Percentiles rank a stretch among this genome's conserved stretches.
These are phyloP conservation scores for Macrophya annulata DNA, from an alignment of 2,888 invertebrate species.

Conservation along the genomic window DNA sequence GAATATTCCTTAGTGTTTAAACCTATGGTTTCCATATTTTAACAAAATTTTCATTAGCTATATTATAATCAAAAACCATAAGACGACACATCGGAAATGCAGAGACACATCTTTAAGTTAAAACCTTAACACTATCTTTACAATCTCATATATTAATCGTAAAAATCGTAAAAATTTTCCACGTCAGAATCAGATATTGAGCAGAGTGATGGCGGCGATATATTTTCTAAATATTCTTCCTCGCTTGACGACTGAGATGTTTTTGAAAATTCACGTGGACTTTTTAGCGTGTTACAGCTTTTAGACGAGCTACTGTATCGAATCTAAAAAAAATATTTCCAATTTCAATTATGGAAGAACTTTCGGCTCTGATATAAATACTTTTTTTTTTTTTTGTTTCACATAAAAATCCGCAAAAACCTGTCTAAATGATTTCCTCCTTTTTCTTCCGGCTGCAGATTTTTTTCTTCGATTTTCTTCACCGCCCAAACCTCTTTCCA, in stretches of 20 bases:
- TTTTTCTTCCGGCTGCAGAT: background rate
- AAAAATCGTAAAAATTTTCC: slow-evolving; percentile 10
- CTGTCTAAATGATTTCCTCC: slow-evolving; percentile 24
- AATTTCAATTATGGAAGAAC: background rate
- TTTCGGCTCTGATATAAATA: background rate
- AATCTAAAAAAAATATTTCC: slow-evolving; percentile 19
- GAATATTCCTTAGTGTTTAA: slow-evolving; percentile 57
- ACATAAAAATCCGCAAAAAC: background rate
- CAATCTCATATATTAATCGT: background rate
- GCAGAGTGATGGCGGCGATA: slow-evolving; percentile 66
- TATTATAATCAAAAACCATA: background rate
- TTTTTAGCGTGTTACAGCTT: background rate
- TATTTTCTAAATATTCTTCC: slow-evolving; percentile 63
- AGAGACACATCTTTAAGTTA: background rate
- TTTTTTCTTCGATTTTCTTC: background rate
- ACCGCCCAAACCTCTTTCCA: background rate
- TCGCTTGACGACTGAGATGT: slow-evolving; percentile 58
- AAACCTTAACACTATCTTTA: slow-evolving; percentile 24
- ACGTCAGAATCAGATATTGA: slow-evolving; percentile 66
- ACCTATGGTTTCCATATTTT: background rate
- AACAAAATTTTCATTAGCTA: background rate
- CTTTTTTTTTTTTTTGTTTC: background rate
- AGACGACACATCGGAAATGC: background rate
- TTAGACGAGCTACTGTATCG: slow-evolving; percentile 14
- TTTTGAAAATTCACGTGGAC: slow-evolving; percentile 27